A percentile compares a stretch with the other conserved stretches of the same genome.
These are phyloP conservation scores for Pseudois nayaur DNA, from an alignment of 2,113 vertebrate species.

Conservation along the genomic window DNA sequence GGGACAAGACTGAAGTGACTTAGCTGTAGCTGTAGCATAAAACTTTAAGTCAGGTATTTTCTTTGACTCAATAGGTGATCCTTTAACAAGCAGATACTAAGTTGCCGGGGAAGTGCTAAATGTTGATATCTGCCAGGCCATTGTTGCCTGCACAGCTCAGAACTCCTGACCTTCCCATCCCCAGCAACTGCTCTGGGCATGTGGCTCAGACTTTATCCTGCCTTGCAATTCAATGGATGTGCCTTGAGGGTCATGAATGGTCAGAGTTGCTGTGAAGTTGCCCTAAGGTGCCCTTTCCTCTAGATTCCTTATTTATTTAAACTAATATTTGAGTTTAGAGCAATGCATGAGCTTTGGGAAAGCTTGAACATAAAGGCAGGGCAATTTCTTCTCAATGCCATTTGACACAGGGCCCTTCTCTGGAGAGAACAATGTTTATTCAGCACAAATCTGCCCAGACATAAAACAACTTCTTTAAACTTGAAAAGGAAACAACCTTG, in stretches of 20 bases:
- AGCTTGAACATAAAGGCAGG: constrained; percentile 34
- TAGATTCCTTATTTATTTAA: constrained; percentile 45
- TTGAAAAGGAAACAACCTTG: constrained; percentile 57
- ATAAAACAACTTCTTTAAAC: constrained; percentile 54
- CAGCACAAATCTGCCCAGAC: constrained; percentile 57
- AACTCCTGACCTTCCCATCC: neutral
- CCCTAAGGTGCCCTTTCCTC: constrained; percentile 35
- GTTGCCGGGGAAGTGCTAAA: neutral
- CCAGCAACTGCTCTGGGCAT: neutral
- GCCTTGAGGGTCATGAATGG: constrained; percentile 6
- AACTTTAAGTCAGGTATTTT: neutral
- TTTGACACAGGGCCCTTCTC: constrained; percentile 60
- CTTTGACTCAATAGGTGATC: constrained; percentile 22
- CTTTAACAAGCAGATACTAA: constrained; percentile 10
- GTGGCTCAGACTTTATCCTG: neutral
- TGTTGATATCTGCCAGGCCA: neutral
- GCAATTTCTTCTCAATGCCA: constrained; percentile 42
- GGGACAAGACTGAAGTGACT: too few relatives aligned
- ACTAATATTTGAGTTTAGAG: constrained; percentile 56
- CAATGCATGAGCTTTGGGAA: constrained; percentile 35
- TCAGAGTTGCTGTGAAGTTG: constrained; percentile 28
- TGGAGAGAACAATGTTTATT: constrained; percentile 58
- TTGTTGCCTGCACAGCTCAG: neutral
- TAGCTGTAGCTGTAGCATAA: neutral
- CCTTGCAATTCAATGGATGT: neutral